Conservation (phyloP, 2,888 invertebrate species). For the Ischnura elegans region DNA sequence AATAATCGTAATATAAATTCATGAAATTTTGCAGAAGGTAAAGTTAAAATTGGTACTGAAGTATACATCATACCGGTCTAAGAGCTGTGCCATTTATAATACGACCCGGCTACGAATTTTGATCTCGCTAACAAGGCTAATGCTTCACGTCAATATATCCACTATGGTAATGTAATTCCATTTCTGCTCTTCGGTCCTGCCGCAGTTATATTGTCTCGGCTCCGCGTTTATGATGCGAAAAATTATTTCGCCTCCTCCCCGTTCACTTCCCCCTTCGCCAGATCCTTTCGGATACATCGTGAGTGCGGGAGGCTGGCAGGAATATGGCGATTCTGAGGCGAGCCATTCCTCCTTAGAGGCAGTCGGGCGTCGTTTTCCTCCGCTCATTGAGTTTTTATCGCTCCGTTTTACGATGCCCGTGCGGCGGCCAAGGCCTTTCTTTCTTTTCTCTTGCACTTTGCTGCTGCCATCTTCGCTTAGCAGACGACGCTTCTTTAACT, state of each 20-base stretch:
- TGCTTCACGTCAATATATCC: neutral
- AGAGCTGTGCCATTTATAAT: neutral
- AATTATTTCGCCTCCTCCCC: neutral
- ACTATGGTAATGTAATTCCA: neutral
- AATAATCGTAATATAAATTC: too few relatives aligned
- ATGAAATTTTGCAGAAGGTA: too few relatives aligned
- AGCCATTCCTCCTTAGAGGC: neutral
- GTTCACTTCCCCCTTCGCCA: too few relatives aligned
- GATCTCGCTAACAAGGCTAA: neutral
- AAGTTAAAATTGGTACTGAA: too few relatives aligned
- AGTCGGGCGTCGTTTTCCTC: neutral
- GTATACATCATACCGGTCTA: too few relatives aligned
- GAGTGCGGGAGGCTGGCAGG: neutral
- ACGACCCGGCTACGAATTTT: neutral
- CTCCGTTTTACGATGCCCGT: neutral
- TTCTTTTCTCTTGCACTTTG: too few relatives aligned
- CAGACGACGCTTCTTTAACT: neutral
- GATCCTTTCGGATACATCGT: neutral
- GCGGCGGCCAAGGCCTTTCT: neutral
- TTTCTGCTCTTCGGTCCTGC: neutral
- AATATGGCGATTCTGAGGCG: neutral
- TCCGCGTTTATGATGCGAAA: neutral
- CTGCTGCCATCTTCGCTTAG: neutral
- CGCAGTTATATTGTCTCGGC: neutral
- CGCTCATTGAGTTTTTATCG: constrained; percentile 43